Evolutionary conservation across 2,888 invertebrate species (phyloP).

Genomic region (Erynnis tages): DNA sequence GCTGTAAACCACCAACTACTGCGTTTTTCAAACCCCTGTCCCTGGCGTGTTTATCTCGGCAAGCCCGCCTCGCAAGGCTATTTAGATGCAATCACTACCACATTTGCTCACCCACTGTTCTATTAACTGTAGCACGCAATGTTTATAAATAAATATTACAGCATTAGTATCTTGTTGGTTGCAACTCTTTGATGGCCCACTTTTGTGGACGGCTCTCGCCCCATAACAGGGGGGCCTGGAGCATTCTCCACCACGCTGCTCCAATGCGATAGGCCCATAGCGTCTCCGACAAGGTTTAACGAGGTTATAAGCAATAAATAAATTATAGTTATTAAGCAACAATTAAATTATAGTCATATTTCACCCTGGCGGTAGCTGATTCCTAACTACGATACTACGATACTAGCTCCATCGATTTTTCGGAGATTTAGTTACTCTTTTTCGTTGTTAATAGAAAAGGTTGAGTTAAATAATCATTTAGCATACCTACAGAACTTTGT

Average conservation of each 20-base stretch:
- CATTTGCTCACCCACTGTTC: conserved; percentile 26
- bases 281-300: too few relatives aligned
- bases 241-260: too few relatives aligned
- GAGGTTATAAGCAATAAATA: background rate
- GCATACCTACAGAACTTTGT: too few relatives aligned
- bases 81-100: conserved; percentile 59
- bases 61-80: conserved; percentile 49
- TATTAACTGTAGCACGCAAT: conserved; percentile 25
- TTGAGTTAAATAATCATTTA: background rate
- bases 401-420: background rate
- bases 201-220: too few relatives aligned
- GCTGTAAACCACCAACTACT: conserved; percentile 28
- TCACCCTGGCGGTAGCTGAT: too few relatives aligned
- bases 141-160: conserved; percentile 22
- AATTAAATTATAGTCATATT: background rate
- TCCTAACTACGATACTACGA: too few relatives aligned
- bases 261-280: too few relatives aligned
- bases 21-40: conserved; percentile 25
- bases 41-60: conserved; percentile 46
- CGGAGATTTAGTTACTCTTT: background rate
- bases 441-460: background rate
- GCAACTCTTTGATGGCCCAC: too few relatives aligned
- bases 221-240: too few relatives aligned
- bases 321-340: background rate
- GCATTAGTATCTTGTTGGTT: too few relatives aligned